Conservation (phyloP, 2,797 vertebrate species). For the Trichosurus vulpecula region DNA sequence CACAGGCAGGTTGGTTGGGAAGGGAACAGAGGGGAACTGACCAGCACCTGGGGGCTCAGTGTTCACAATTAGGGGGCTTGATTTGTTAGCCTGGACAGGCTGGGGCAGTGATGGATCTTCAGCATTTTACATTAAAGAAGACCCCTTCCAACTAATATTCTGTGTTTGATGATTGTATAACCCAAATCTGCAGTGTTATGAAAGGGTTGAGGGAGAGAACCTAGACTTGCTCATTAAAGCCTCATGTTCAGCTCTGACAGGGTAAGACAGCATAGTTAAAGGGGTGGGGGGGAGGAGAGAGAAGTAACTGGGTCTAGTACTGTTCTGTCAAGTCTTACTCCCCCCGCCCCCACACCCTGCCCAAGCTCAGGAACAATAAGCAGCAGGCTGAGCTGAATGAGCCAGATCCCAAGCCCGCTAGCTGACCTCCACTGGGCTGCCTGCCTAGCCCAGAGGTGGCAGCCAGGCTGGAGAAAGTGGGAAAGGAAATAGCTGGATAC, state of each 20-base stretch:
- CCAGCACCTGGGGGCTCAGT: neutral
- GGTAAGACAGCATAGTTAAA: neutral
- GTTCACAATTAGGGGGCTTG: neutral
- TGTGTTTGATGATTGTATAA: neutral
- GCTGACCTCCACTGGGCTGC: neutral
- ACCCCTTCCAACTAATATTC: neutral
- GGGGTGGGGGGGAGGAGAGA: neutral
- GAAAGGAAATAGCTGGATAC: conserved; percentile 65
- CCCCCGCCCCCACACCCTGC: neutral
- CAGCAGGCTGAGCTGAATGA: neutral
- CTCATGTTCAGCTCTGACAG: neutral
- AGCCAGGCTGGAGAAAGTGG: conserved; percentile 42
- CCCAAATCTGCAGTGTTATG: neutral
- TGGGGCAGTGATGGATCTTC: neutral
- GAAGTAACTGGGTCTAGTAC: neutral
- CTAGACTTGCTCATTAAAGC: neutral
- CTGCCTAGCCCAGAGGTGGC: neutral
- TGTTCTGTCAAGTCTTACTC: neutral
- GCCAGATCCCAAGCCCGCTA: neutral
- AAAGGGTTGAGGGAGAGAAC: neutral
- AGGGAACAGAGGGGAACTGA: neutral
- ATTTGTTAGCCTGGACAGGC: neutral
- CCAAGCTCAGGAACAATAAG: neutral
- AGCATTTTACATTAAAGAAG: neutral
- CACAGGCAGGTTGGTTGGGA: neutral